Evolutionary conservation across 2,113 vertebrate genomes (phyloP).

Genomic region (Catharus bicknelli): DNA sequence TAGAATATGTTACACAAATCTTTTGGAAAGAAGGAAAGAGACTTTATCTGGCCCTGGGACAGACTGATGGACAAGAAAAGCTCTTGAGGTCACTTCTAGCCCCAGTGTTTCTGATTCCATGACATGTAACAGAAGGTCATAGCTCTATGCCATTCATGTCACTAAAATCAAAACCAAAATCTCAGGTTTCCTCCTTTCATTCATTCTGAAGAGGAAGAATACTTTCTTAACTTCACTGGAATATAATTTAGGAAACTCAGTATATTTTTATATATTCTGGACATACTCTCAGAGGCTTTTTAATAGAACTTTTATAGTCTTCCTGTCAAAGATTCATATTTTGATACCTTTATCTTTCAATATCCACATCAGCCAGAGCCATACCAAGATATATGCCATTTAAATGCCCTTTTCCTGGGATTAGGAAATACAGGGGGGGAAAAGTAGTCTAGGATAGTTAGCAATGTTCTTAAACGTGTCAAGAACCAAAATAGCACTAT

Average conservation of each 20-base stretch:
- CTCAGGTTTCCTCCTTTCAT: neutral
- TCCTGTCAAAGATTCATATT: neutral
- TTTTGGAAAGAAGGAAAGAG: neutral
- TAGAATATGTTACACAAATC: neutral
- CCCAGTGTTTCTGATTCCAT: neutral
- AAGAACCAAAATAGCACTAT: neutral
- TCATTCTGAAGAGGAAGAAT: neutral
- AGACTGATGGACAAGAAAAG: neutral
- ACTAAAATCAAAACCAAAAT: neutral
- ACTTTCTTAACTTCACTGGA: neutral
- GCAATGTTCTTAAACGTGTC: neutral
- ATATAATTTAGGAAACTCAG: neutral
- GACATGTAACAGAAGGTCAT: neutral
- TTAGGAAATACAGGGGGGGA: rapidly evolving
- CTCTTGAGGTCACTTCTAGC: neutral
- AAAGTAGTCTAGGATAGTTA: neutral
- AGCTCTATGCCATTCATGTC: neutral
- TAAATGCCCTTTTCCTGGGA: neutral
- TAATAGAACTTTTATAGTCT: neutral
- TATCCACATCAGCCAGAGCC: neutral
- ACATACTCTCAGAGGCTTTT: neutral
- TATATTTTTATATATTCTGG: neutral
- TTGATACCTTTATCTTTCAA: neutral
- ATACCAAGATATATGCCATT: neutral
- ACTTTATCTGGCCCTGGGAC: neutral